These are phyloP conservation scores for Campoplex capitator DNA, from an alignment of 2,888 invertebrate species.

Conservation along the genomic window DNA sequence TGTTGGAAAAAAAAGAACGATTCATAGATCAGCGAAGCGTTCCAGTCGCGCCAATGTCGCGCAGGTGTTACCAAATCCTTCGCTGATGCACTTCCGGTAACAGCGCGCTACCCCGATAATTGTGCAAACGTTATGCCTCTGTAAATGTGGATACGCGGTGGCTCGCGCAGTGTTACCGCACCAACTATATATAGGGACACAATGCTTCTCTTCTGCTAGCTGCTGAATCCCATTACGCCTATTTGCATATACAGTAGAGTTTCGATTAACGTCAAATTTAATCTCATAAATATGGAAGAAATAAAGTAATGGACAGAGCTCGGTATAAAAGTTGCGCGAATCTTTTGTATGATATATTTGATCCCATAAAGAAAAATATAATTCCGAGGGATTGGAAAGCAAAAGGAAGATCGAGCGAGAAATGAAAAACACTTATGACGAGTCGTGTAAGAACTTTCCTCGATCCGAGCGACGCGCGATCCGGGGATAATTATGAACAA, in stretches of 20 bases:
- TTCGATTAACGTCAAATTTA: not conserved
- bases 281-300: too few species aligned
- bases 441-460: not conserved
- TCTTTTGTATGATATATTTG: too few species aligned
- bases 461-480: not conserved
- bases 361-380: not conserved
- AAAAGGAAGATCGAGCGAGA: not conserved
- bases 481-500: not conserved
- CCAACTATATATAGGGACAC: not conserved
- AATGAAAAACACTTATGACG: not conserved
- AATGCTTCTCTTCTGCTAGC: not conserved
- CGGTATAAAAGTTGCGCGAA: not conserved
- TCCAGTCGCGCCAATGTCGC: slow-evolving; percentile 35
- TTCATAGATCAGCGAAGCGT: not conserved
- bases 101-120: slow-evolving; percentile 39
- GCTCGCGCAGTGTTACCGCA: not conserved
- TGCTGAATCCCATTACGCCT: not conserved
- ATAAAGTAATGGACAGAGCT: too few species aligned
- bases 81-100: slow-evolving; percentile 49
- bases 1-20: not conserved
- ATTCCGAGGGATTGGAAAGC: not conserved
- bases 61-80: slow-evolving; percentile 48
- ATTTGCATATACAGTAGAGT: not conserved
- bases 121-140: slow-evolving; percentile 6
- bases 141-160: not conserved